Base-by-base conservation (phyloP, 1,140 invertebrate genomes). In the Phymorhynchus buccinoides region DNA sequence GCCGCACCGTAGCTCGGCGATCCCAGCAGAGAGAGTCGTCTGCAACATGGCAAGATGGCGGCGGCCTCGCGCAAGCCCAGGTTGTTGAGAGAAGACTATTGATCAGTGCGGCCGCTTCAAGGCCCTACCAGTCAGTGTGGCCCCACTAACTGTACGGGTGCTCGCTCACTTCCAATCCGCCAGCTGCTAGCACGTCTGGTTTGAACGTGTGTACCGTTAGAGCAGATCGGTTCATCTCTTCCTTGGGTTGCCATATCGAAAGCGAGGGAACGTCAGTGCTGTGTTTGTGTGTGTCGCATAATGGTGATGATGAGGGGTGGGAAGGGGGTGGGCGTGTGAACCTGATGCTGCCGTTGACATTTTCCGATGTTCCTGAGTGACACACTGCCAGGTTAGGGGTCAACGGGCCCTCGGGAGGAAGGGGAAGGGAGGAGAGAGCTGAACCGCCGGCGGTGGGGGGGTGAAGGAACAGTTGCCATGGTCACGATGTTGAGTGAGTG, bases 41-140 rank as follows among this genome's bases (percentile, higher is more conserved):
- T 83, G 81, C 81, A 83, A 83, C 81, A 83, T 83, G 81, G 81
- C 81, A 83, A 83, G 66, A 83, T 83, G 81, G 81, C 81, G 81
- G 81, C 81, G 22, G 62, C 80, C 39, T 27, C 32, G 41, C 41
- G 66, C 62, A 18, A 56, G 80, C 81, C 81, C 81, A 83, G 81
- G 62, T 66, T 83, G 62, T 42, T 71, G 35, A 82, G 81, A 73
- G 62, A 66, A 41, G 81, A 66, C 68, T 83, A 83, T 83, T 83
- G 81, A 83, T 83, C 62, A 83, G 52, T 32, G 62, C 32, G 81
- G 62, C 66, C 81, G 81, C 81, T 83, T 30, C 66, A 35, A 41
- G 81, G 39, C 66, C 81, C 56, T n/a, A n/a, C n/a, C n/a, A n/a
- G n/a, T n/a, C 44, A 73, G 68, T 75, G 35, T 41, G 73, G 16